Percentiles rank a stretch among this genome's conserved stretches.
Evolutionary conservation across 2,888 invertebrate species (phyloP).

Genomic region (Carpatolechia fugitivella): DNA sequence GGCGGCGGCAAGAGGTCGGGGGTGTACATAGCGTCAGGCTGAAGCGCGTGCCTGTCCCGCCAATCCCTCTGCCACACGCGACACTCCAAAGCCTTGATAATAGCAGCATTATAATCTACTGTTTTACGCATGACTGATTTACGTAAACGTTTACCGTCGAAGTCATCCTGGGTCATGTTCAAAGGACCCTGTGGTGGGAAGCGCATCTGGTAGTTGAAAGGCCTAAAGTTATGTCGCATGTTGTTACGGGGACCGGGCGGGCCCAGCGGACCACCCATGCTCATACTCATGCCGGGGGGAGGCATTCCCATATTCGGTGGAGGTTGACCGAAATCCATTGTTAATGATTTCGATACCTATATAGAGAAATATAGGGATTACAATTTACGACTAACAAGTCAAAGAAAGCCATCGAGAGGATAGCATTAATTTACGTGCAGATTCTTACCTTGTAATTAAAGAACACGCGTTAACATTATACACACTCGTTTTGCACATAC

Average conservation of each 20-base stretch:
- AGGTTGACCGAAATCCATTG: constrained; percentile 74
- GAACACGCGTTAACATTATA: constrained; percentile 63
- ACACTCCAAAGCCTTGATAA: constrained; percentile 94
- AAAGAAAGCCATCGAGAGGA: constrained; percentile 16
- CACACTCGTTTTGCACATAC: constrained; percentile 43
- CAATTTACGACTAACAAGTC: constrained; percentile 32
- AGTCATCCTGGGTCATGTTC: constrained; percentile 91
- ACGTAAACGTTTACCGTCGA: constrained; percentile 96
- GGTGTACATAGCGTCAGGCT: constrained; percentile 97
- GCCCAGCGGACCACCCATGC: constrained; percentile 48
- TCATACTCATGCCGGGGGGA: constrained; percentile 58
- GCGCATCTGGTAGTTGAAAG: constrained; percentile 72
- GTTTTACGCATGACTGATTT: constrained; percentile 99
- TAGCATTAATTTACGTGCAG: constrained; percentile 19
- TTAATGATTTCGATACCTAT: constrained; percentile 69
- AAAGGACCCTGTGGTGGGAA: constrained; percentile 77
- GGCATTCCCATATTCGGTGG: constrained; percentile 69
- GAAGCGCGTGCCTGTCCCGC: constrained; percentile 91
- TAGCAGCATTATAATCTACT: constrained; percentile 97
- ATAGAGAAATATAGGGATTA: constrained; percentile 62
- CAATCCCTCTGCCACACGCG: constrained; percentile 97
- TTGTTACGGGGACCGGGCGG: constrained; percentile 66
- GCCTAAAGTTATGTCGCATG: constrained; percentile 73
- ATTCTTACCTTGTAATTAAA: constrained; percentile 58
- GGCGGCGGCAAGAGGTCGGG: constrained; percentile 96